Evolutionary conservation across 2,797 vertebrate species (phyloP), one percentile per base, ranked within the genome.

Genomic region (Poeciliopsis paucimaculata): DNA sequence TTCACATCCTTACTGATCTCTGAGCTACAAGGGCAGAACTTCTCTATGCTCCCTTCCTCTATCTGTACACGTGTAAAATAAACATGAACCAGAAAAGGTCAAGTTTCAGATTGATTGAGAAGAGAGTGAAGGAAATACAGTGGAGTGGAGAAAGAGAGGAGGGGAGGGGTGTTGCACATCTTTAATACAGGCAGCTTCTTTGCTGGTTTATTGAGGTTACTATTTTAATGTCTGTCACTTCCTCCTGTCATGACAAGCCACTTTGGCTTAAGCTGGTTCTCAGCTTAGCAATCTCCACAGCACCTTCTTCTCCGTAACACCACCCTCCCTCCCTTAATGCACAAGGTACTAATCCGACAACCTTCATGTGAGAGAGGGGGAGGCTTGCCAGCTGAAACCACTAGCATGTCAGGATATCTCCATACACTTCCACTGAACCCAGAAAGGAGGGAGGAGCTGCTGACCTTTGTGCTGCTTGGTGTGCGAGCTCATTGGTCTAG

Each of bases 191-290:
- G 62, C 81, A 23, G 12, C 84, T 88, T 92, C 89, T 91, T 78
- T 84, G 87, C 87, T 85, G 80, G 87, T 91, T 95, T 94, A 93
- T 92, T 75, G 79, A 91, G 89, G 93, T 94, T 92, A 94, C 94
- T 94, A 95, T 95, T 95, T 95, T 93, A 92, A 95, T 92, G 87
- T 90, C 88, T 94, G 94, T 91, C 93, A 95, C 93, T 95, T 95
- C 94, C 94, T 95, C 92, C 90, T 91, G 92, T 93, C 93, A 94
- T 95, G 94, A 95, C 93, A 93, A 94, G 93, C 93, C 93, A 93
- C 94, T 94, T 95, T 94, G 87, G 85, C 89, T 92, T 95, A 95
- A 95, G 91, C 92, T 78, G 86, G 92, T 93, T 92, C 93, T 92
- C 89, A 94, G 93, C 91, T 95, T 95, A 94, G 90, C 88, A 83